Percentiles rank a stretch among this genome's conserved stretches.
Conservation (phyloP, 2,113 vertebrate species). For the Opisthocomus hoazin region DNA sequence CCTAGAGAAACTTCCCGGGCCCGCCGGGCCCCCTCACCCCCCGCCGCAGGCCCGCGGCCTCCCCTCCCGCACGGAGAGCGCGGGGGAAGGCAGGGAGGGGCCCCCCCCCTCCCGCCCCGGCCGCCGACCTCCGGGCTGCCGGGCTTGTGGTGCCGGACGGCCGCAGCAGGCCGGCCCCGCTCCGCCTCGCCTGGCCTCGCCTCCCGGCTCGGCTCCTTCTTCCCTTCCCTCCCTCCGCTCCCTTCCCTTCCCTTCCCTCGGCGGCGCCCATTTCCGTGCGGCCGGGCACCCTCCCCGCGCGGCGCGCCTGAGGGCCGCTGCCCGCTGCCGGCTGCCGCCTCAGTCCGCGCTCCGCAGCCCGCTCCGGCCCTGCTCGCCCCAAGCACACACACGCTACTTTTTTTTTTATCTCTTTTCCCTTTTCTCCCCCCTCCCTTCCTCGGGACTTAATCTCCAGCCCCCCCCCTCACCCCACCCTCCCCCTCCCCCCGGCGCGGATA, state of each 20-base stretch:
- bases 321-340: constrained; percentile 88
- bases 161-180: constrained; percentile 34
- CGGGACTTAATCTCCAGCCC: constrained; percentile 5
- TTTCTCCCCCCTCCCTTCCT: neutral
- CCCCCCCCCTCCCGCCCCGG: neutral
- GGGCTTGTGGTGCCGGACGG: constrained; percentile 70
- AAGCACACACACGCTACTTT: constrained; percentile 55
- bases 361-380: too few relatives aligned
- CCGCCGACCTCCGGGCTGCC: neutral
- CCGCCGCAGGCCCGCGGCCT: neutral
- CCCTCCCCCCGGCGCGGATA: neutral
- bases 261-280: constrained; percentile 84
- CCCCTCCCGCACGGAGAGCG: neutral
- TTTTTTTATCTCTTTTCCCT: too few relatives aligned
- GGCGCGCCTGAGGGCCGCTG: constrained; percentile 90
- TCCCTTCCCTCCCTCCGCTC: neutral
- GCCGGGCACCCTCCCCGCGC: constrained; percentile 81
- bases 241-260: neutral
- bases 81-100: neutral
- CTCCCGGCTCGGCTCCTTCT: neutral
- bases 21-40: neutral
- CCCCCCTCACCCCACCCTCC: constrained; percentile 13
- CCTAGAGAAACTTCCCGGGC: neutral
- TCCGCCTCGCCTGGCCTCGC: neutral
- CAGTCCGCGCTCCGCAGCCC: too few relatives aligned